A percentile compares a stretch with the other conserved stretches of the same genome.
Evolutionary conservation across 2,888 invertebrate genomes (phyloP).

Genomic region (Arctia plantaginis): DNA sequence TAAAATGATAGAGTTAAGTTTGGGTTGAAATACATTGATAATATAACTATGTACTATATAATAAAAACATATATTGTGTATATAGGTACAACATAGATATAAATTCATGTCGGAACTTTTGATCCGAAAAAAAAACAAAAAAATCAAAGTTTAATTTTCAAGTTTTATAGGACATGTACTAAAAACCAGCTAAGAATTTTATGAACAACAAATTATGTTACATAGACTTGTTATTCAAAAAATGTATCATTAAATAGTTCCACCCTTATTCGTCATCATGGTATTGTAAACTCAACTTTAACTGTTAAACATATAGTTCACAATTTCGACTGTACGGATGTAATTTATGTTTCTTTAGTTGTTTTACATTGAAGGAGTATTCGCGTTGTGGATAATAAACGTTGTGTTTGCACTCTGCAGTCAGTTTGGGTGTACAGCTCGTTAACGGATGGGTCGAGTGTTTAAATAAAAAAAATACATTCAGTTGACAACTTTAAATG

Average conservation of each 20-base stretch:
- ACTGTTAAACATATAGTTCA: not conserved
- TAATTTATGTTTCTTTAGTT: conserved; percentile 64
- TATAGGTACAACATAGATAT: no score
- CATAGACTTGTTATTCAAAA: conserved; percentile 41
- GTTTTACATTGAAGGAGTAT: conserved; percentile 65
- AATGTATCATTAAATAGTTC: conserved; percentile 70
- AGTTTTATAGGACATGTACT: no score
- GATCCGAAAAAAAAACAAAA: no score
- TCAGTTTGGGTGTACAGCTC: conserved; percentile 27
- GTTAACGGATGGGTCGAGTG: conserved; percentile 36
- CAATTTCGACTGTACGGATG: conserved; percentile 16
- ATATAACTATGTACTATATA: no score
- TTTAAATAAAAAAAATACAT: conserved; percentile 11
- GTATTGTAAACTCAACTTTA: conserved; percentile 31
- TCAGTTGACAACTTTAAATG: conserved; percentile 1
- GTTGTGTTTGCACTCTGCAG: conserved; percentile 9
- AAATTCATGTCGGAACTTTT: no score
- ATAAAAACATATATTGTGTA: no score
- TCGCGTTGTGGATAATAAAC: conserved; percentile 51
- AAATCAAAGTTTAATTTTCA: no score
- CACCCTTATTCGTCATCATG: conserved; percentile 51
- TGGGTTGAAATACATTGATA: no score
- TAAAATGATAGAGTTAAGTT: no score
- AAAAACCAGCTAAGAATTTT: no score
- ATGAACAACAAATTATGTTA: no score